phyloP scores from a whole-genome alignment of 2,888 invertebrate genomes.

The Diarsia mendica region DNA sequence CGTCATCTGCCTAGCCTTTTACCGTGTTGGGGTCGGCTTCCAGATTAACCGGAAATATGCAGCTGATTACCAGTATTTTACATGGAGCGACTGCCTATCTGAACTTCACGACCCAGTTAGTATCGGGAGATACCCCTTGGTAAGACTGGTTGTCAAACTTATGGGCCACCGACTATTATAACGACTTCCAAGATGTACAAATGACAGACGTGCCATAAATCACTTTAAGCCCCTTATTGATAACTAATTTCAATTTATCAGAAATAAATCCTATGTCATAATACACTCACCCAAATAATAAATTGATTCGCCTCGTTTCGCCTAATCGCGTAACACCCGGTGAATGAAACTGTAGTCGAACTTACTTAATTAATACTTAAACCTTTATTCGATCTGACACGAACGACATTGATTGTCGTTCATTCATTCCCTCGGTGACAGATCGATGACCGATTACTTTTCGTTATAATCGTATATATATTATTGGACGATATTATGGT shows the following conservation, averaged over 20 bases:
- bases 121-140: no score
- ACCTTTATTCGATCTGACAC: slow-evolving; percentile 41
- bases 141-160: no score
- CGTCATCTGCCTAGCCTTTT: no score
- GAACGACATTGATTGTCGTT: slow-evolving; percentile 45
- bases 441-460: slow-evolving; percentile 32
- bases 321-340: slow-evolving; percentile 6
- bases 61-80: no score
- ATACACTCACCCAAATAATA: slow-evolving; percentile 19
- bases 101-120: no score
- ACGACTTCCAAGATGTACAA: no score
- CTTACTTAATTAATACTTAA: slow-evolving; percentile 34
- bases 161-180: no score
- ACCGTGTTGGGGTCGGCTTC: no score
- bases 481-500: slow-evolving; percentile 3
- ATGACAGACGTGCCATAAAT: slow-evolving; percentile 3
- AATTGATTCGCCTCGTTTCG: slow-evolving; percentile 24
- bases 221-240: not conserved
- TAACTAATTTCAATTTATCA: slow-evolving; percentile 12
- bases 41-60: no score
- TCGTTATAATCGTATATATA: not conserved
- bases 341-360: slow-evolving; percentile 37
- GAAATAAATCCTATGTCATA: slow-evolving; percentile 6
- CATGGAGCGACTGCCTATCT: no score
- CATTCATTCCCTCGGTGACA: slow-evolving; percentile 52